Evolutionary conservation across 2,888 invertebrate genomes (phyloP), one percentile per base, ranked within the genome.

Genomic region (Amorpha juglandis): DNA sequence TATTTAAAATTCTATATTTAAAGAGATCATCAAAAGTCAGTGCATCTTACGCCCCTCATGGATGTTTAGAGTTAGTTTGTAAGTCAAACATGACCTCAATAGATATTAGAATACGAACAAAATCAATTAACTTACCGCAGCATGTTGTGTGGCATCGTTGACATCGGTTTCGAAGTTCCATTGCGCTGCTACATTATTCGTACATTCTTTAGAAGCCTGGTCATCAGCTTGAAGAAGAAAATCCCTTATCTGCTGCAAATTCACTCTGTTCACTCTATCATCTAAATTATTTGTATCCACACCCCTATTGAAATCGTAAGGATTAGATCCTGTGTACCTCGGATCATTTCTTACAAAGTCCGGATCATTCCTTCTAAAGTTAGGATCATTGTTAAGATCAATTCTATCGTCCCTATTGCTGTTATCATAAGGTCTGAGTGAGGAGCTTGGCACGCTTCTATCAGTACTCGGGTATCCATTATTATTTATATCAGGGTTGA

Each of bases 91-190:
- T 55, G 16, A 35, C 53, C n/a, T 6, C 42, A 38, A 42, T 48
- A 21, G 8, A n/a, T 21, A 19, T 42, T 33, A 19, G 1, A 50
- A 48, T 48, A 35, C 21, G 33, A 16, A 48, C 35, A 64, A 65
- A 42, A 68, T 67, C 16, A 38, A 64, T 45, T 51, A 74, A 95
- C 97, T 96, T 87, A 97, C 98, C 85, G 97, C 97, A 79, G 97
- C 96, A 74, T 96, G 91, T 88, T 98, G 97, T 0, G 97, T 96
- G 62, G 94, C 95, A 84, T 97, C 96, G 87, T 97, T 97, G 50
- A 97, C 97, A 80, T 97, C 96, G 6, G 97, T 97, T 88, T 98
- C 97, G 80, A 97, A 98, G 83, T 96, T 96, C 98, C 98, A 98
- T 81, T 98, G 98, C 0, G 97, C 97, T 0, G 95, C 96, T n/a